phyloP scores from a whole-genome alignment of 2,113 vertebrate genomes.

The Protobothrops flavoviridis region DNA sequence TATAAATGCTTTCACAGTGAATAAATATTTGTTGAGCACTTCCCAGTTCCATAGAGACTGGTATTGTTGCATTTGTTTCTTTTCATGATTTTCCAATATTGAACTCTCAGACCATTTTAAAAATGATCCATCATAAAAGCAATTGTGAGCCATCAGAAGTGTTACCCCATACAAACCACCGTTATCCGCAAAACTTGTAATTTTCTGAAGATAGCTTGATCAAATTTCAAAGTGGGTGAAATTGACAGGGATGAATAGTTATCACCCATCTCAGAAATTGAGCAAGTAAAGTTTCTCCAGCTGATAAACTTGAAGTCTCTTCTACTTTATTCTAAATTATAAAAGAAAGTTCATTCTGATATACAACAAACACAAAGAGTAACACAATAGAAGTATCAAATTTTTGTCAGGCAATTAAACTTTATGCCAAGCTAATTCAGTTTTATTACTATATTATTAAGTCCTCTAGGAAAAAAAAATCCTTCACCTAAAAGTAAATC shows the following conservation, averaged over 20 bases:
- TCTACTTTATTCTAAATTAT: conserved; percentile 26
- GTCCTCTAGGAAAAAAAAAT: conserved; percentile 35
- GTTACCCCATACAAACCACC: background rate
- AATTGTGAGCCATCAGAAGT: conserved; percentile 43
- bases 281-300: conserved; percentile 21
- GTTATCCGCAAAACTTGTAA: background rate
- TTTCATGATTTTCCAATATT: conserved; percentile 45
- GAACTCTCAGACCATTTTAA: conserved; percentile 42
- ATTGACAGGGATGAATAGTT: background rate
- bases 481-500: conserved; percentile 34
- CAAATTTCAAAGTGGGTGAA: background rate
- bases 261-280: background rate
- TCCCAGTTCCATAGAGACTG: conserved; percentile 40
- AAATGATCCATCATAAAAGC: conserved; percentile 10
- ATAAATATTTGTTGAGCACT: conserved; percentile 25
- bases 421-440: conserved; percentile 71
- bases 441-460: conserved; percentile 74
- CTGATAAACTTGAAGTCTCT: conserved; percentile 24
- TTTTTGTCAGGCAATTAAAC: conserved; percentile 75
- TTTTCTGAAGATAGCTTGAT: background rate
- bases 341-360: conserved; percentile 38
- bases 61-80: conserved; percentile 35
- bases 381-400: conserved; percentile 59
- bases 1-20: background rate
- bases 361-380: conserved; percentile 55